Evolutionary conservation across 2,888 invertebrate genomes (phyloP).

Genomic region (Synanthedon andrenaeformis): DNA sequence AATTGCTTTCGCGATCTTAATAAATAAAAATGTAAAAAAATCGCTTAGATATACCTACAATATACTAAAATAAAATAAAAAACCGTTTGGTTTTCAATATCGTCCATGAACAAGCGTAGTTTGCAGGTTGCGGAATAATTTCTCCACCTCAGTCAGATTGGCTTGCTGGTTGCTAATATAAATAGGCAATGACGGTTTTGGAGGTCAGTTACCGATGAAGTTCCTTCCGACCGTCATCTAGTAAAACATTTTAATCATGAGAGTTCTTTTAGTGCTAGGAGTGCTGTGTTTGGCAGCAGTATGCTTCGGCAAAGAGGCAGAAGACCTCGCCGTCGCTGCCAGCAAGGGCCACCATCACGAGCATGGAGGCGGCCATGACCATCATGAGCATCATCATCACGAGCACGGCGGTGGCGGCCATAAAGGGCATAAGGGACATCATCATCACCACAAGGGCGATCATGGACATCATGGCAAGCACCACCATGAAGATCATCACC

Average conservation of each 20-base stretch:
- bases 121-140: conserved; percentile 57
- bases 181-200: conserved; percentile 45
- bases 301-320: conserved; percentile 34
- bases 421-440: conserved; percentile 81
- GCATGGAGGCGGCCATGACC: conserved; percentile 75
- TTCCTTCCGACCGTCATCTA: conserved; percentile 33
- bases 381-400: conserved; percentile 75
- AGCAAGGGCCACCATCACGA: conserved; percentile 65
- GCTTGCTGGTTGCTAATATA: conserved; percentile 41
- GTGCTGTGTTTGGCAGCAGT: conserved; percentile 45
- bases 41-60: neutral
- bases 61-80: neutral
- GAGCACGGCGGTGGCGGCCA: conserved; percentile 80
- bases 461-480: conserved; percentile 83
- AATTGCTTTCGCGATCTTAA: too few species aligned
- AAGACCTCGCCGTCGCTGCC: conserved; percentile 59
- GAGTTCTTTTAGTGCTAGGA: conserved; percentile 41
- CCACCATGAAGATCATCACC: conserved; percentile 79
- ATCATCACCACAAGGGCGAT: conserved; percentile 82
- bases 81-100: neutral
- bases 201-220: conserved; percentile 55
- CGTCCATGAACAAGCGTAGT: conserved; percentile 54
- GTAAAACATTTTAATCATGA: conserved; percentile 26
- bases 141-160: conserved; percentile 38
- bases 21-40: neutral